A percentile compares a stretch with the other conserved stretches of the same genome.
phyloP scores from a whole-genome alignment of 2,113 vertebrate genomes.

The Gasterosteus aculeatus region DNA sequence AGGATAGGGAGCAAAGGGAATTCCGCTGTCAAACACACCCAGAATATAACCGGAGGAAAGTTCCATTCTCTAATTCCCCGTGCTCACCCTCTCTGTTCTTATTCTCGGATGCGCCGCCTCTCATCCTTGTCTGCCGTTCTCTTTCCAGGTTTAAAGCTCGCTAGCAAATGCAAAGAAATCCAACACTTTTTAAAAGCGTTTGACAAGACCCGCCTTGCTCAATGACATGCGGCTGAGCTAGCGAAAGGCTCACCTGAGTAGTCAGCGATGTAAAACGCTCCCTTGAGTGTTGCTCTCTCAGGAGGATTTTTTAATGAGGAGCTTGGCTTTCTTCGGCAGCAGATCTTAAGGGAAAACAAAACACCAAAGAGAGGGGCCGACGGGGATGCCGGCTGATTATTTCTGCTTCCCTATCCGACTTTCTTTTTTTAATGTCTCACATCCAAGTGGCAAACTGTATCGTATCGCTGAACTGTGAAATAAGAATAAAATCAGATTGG shows the following conservation, averaged over 20 bases:
- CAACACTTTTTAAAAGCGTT: conserved; percentile 30
- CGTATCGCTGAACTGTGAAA: conserved; percentile 3
- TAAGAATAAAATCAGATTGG: conserved; percentile 4
- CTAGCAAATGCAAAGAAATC: conserved; percentile 40
- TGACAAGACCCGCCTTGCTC: conserved; percentile 27
- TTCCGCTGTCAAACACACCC: conserved; percentile 57
- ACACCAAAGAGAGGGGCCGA: conserved; percentile 11
- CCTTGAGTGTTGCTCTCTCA: conserved; percentile 16
- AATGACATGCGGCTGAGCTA: background rate
- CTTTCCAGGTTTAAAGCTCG: conserved; percentile 39
- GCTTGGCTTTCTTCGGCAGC: conserved; percentile 1
- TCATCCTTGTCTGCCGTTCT: conserved; percentile 12
- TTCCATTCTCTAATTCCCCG: conserved; percentile 28
- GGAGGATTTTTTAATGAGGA: conserved; percentile 20
- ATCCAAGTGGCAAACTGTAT: background rate
- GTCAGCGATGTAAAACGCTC: background rate
- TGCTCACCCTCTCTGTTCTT: background rate
- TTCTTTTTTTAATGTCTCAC: background rate
- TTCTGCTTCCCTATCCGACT: conserved; percentile 14
- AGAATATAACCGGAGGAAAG: conserved; percentile 61
- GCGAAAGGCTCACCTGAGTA: conserved; percentile 33
- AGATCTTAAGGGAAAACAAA: conserved; percentile 37
- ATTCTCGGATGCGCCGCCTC: conserved; percentile 1
- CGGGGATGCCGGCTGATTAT: conserved; percentile 28
- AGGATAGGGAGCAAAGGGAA: conserved; percentile 59